Base-by-base conservation (phyloP, 2,113 vertebrate species). In the Alligator sinensis region DNA sequence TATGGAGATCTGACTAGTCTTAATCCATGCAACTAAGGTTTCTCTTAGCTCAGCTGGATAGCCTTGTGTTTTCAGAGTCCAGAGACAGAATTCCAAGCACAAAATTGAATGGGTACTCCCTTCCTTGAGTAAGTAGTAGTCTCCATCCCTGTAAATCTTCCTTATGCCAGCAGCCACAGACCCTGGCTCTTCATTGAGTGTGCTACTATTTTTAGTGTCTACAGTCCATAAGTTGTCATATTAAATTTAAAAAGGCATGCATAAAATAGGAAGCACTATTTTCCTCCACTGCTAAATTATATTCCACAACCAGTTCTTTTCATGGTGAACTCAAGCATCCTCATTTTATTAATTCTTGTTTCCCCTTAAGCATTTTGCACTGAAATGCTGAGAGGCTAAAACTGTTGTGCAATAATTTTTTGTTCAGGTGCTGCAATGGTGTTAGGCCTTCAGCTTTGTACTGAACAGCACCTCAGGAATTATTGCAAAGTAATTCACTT, bases 401-500 rank as follows among this genome's bases (percentile, higher is more conserved):
- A 75, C 87, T 95, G 96, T 61, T 89, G 38, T 10, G 10, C 27
- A 74, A 86, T 88, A 95, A 94, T 74, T 75, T 92, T 94, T 89
- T 59, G 21, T 63, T 66, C 28, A 74, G 76, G 55, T 90, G 70
- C 11, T 85, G 6, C 25, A 57, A 81, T 62, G 74, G 66, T 82
- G 11, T 54, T 91, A 84, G 78, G 70, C 78, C 95, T 97, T 96
- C 83, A 74, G 34, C 66, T 92, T 91, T 85, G 54, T 79, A 11
- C 60, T 95, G 92, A 75, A 12, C 58, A 93, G 90, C 19, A 76
- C 54, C 3, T 3, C n/a, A 61, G 82, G 79, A 97, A 76, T 93
- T 96, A 95, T 77, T 84, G 25, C 11, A 88, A 77, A 85, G 82
- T 96, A 95, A 94, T 85, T 94, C 94, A 70, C 77, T 74, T 92